Evolutionary conservation across 1,140 invertebrate species (phyloP), one percentile per base, ranked within the genome.

Genomic region (Acromyrmex heyeri): DNA sequence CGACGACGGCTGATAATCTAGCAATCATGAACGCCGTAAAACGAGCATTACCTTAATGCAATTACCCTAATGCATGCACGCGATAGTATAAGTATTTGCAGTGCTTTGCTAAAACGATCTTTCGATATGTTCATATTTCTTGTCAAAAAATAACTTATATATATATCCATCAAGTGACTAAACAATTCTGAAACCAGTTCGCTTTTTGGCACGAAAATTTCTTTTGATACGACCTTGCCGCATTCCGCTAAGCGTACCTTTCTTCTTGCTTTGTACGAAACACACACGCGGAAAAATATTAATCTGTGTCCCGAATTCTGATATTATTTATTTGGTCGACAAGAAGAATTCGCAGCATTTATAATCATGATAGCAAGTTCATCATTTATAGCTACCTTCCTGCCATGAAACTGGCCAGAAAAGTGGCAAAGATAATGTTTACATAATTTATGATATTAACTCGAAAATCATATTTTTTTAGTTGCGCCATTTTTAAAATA

Each of bases 41-140:
- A 70, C 69, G 21, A 21, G 14, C 69, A 83, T 75, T 75, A 75
- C 69, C 55, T 75, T 61, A 73, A 83, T 83, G 79, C 79, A 83
- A 83, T 83, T 83, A 75, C 27, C 38, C 8, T 83, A 83, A 83
- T 83, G 79, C 79, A 61, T 73, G 38, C 67, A 18, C 70, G 55
- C 79, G 79, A 73, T 61, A 75, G 24, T 12, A n/a, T 44, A 44
- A 7, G 38, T 30, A 72, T 61, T 73, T 21, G 24, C 16, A 8
- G n/a, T 50, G 18, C 18, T 30, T 6, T 57, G n/a, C 2, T 59
- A 61, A 72, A 82, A 81, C 21, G 44, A 53, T 2, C 16, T 65
- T 55, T 67, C n/a, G 8, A 21, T n/a, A 18, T 61, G 34, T 18
- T 44, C n/a, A 53, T 21, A 34, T 70, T 38, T 81, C 24, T 55